Percentiles rank a stretch among this genome's conserved stretches.
Conservation (phyloP, 2,113 vertebrate genomes). For the Steatornis caripensis region DNA sequence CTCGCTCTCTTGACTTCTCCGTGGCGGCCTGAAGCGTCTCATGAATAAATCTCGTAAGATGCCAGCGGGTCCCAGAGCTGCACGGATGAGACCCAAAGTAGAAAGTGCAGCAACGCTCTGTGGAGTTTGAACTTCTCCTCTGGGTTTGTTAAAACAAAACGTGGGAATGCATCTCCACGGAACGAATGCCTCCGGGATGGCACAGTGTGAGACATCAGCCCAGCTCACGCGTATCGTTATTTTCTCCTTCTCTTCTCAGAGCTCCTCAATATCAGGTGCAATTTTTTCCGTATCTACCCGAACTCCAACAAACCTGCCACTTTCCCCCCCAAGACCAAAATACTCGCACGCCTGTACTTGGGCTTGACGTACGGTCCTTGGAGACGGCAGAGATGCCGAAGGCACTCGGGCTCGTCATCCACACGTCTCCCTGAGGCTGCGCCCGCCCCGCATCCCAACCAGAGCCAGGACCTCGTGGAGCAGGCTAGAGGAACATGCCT, state of each 20-base stretch:
- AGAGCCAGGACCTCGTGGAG: too few relatives aligned
- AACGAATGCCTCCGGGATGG: neutral
- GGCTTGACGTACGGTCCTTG: accelerated
- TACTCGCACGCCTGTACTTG: too few relatives aligned
- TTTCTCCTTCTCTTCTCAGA: neutral
- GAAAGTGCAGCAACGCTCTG: neutral
- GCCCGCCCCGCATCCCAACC: too few relatives aligned
- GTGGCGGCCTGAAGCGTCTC: neutral
- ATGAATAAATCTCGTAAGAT: neutral
- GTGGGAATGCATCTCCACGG: neutral
- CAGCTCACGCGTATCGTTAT: neutral
- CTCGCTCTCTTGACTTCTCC: neutral
- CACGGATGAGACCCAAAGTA: neutral
- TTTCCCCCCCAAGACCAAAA: neutral
- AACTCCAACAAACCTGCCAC: neutral
- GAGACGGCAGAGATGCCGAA: neutral
- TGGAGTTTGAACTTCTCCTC: neutral
- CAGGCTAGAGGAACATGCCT: too few relatives aligned
- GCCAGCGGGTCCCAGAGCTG: neutral
- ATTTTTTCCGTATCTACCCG: neutral
- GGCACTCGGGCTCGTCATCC: too few relatives aligned
- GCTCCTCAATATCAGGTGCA: neutral
- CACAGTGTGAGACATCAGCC: neutral
- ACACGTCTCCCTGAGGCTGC: neutral
- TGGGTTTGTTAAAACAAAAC: neutral